A percentile compares a stretch with the other conserved stretches of the same genome.
These are phyloP conservation scores for Eulemur albifrons DNA, from an alignment of 2,797 vertebrate genomes.

Conservation along the genomic window DNA sequence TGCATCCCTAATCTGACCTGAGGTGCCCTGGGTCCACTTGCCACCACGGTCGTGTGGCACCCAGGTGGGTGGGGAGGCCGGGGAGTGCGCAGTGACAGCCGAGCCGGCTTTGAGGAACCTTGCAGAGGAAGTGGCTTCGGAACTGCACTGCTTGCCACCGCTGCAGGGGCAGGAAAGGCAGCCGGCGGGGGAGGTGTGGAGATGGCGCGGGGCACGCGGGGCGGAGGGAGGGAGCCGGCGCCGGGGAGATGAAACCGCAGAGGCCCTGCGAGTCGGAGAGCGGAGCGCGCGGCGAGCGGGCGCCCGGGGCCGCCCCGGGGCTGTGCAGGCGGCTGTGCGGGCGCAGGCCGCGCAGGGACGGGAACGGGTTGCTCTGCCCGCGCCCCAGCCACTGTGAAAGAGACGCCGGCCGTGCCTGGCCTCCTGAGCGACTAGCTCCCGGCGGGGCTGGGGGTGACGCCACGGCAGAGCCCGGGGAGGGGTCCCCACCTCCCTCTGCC, in stretches of 20 bases:
- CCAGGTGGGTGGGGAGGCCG: not conserved
- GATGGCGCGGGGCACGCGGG: constrained; percentile 75
- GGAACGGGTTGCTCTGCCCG: constrained; percentile 63
- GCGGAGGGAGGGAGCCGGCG: constrained; percentile 68
- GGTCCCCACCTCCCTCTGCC: not conserved
- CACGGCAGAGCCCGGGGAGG: constrained; percentile 13
- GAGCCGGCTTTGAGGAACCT: constrained; percentile 61
- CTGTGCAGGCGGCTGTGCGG: constrained; percentile 6
- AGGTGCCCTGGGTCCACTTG: not conserved
- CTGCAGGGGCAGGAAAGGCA: constrained; percentile 84
- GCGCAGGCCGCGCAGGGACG: constrained; percentile 54
- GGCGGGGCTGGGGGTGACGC: not conserved
- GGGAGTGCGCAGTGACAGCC: not conserved
- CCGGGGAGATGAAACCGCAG: constrained; percentile 84
- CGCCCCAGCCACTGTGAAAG: not conserved
- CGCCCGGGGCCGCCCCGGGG: constrained; percentile 30
- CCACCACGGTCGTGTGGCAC: not conserved
- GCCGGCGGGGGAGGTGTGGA: constrained; percentile 82
- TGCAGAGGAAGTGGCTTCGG: constrained; percentile 90
- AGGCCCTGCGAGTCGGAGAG: constrained; percentile 81
- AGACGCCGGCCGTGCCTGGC: not conserved
- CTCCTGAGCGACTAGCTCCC: fast-evolving
- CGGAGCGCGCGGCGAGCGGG: constrained; percentile 41
- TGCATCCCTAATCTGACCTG: not conserved
- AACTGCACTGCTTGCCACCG: constrained; percentile 79